These are phyloP conservation scores for Mastigias papua DNA, from an alignment of 30 jellyfish, hydroid and myxozoan genomes.

Conservation along the genomic window DNA sequence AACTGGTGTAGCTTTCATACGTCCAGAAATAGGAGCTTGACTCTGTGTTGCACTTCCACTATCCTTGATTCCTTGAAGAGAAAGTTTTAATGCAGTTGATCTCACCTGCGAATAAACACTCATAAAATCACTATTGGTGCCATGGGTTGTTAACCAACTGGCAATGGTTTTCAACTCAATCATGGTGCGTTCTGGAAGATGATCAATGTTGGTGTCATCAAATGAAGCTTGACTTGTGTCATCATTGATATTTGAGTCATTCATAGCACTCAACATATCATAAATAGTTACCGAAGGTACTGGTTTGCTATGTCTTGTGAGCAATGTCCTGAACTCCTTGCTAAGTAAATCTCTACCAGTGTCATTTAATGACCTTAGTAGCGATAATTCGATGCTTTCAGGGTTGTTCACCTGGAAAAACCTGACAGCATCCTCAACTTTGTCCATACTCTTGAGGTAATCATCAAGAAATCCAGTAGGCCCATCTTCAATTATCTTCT, in stretches of 20 bases:
- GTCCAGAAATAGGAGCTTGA: slow-evolving; percentile 33
- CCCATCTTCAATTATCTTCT: slow-evolving; percentile 89
- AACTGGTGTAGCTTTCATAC: slow-evolving; percentile 51
- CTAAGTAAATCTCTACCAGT: slow-evolving; percentile 85
- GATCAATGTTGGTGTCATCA: slow-evolving; percentile 91
- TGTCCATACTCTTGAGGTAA: slow-evolving; percentile 90
- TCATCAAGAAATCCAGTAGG: slow-evolving; percentile 94
- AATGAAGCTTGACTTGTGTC: slow-evolving; percentile 63
- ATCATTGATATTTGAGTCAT: slow-evolving; percentile 68
- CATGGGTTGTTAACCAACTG: slow-evolving; percentile 87
- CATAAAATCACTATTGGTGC: slow-evolving; percentile 89
- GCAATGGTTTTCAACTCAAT: slow-evolving; percentile 90
- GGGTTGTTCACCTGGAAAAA: slow-evolving; percentile 88
- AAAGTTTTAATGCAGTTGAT: slow-evolving; percentile 76
- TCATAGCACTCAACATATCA: slow-evolving; percentile 86
- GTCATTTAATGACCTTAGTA: slow-evolving; percentile 86
- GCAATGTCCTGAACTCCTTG: slow-evolving; percentile 87
- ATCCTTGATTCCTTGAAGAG: slow-evolving; percentile 86
- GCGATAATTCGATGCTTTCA: slow-evolving; percentile 94
- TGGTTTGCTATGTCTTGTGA: slow-evolving; percentile 91
- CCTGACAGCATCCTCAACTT: slow-evolving; percentile 85
- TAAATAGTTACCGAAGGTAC: slow-evolving; percentile 89
- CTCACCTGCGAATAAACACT: slow-evolving; percentile 94
- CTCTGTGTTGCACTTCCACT: slow-evolving; percentile 36
- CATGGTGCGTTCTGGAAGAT: slow-evolving; percentile 91